Evolutionary conservation across 2,888 invertebrate genomes (phyloP), one percentile per base, ranked within the genome.

Genomic region (Clostera curtula): DNA sequence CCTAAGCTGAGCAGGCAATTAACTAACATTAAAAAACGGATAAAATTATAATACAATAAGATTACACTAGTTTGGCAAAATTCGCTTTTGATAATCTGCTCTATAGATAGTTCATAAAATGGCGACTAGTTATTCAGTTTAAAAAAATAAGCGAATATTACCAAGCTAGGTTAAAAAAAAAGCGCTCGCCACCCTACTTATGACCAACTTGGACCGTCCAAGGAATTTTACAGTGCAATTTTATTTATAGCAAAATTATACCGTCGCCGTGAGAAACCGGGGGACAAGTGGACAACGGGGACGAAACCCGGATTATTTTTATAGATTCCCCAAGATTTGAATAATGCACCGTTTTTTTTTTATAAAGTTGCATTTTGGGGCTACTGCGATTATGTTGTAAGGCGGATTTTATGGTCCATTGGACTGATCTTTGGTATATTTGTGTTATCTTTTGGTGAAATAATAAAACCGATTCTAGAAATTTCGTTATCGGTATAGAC

Each of bases 241-340:
- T 77, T 80, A 77, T 82, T 80, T 80, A 79, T 80, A 66, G 73
- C 60, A 14, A 59, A 71, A 77, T 80, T 82, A 80, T 76, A 71
- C 79, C 62, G 61, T 37, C 48, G 54, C 57, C 76, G 75, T 77
- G 80, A 73, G 79, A 77, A 73, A 54, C 42, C 6, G 23, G 14
- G 23, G 23, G 4, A 23, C 14, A 10, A 45, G 53, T 52, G 53
- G 46, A 38, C 39, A 27, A 24, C 28, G 28, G 37, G 21, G 13
- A 34, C 38, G 37, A 24, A 20, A 6, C 13, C 17, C 14, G 31
- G 35, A 30, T 37, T 31, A 39, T 29, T 41, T 43, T 46, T 49
- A 42, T 38, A 47, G 44, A 48, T 49, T 49, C 49, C 39, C 29
- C 43, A 41, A 31, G 36, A 51, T 54, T 44, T 45, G 36, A 43